Percentiles rank a stretch among this genome's conserved stretches.
phyloP scores from a whole-genome alignment of 1,140 invertebrate species.

The Ladona fulva region DNA sequence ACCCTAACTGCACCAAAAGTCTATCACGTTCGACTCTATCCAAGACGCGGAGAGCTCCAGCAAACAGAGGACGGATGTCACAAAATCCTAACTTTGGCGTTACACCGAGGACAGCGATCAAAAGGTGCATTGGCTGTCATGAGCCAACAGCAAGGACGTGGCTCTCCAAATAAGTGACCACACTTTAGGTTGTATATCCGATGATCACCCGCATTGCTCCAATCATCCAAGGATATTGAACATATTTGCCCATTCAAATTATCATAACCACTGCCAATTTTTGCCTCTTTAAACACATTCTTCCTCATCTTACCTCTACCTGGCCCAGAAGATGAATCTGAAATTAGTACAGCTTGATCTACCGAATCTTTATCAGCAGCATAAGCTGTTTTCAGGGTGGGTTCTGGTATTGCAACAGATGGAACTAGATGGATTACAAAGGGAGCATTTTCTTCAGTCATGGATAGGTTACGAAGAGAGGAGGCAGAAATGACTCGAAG shows the following conservation, averaged over 20 bases:
- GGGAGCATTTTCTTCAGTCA: too few species aligned
- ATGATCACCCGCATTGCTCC: slow-evolving; percentile 76
- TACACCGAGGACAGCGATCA: slow-evolving; percentile 75
- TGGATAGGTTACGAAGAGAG: too few species aligned
- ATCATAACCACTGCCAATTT: slow-evolving; percentile 30
- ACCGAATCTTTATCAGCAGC: too few species aligned
- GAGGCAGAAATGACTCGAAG: too few species aligned
- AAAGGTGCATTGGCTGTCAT: slow-evolving; percentile 20
- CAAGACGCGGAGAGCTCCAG: slow-evolving; percentile 47
- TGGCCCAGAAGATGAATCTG: too few species aligned
- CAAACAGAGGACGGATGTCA: slow-evolving; percentile 69
- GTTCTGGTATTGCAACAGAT: too few species aligned
- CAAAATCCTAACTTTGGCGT: slow-evolving; percentile 58
- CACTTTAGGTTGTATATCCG: slow-evolving; percentile 72
- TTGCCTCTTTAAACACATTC: neutral
- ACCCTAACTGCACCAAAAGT: slow-evolving; percentile 42
- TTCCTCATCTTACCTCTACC: neutral
- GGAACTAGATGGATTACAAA: too few species aligned
- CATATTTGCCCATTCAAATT: slow-evolving; percentile 60
- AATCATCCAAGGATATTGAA: slow-evolving; percentile 77
- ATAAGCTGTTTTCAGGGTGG: too few species aligned
- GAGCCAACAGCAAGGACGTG: slow-evolving; percentile 77
- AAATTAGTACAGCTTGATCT: too few species aligned
- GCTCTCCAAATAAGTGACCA: slow-evolving; percentile 81
- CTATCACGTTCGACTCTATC: slow-evolving; percentile 56